phyloP scores from a whole-genome alignment of 2,888 invertebrate genomes.

The Leucania comma region DNA sequence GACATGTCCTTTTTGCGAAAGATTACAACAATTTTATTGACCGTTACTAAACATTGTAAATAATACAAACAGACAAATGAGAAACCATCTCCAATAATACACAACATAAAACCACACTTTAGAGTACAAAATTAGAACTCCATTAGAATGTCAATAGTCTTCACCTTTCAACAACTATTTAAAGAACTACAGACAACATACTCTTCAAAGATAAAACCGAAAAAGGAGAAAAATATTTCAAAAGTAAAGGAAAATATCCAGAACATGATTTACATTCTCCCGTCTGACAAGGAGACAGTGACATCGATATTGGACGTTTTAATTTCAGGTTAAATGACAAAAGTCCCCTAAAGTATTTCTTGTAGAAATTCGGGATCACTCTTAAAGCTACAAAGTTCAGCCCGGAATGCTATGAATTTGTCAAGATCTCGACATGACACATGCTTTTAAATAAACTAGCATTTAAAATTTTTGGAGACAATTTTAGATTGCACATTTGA shows the following conservation, averaged over 20 bases:
- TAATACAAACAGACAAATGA: neutral
- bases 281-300: constrained; percentile 78
- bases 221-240: constrained; percentile 59
- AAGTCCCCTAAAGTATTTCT: constrained; percentile 80
- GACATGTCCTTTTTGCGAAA: neutral
- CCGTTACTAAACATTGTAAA: neutral
- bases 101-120: constrained; percentile 30
- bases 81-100: constrained; percentile 24
- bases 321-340: constrained; percentile 89
- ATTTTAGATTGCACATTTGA: constrained; percentile 36
- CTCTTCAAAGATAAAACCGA: constrained; percentile 11
- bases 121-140: constrained; percentile 74
- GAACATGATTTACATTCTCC: constrained; percentile 78
- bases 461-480: constrained; percentile 36
- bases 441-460: constrained; percentile 65
- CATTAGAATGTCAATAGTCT: constrained; percentile 77
- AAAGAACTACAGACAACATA: constrained; percentile 49
- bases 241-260: constrained; percentile 73
- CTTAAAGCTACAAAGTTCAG: constrained; percentile 64
- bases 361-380: constrained; percentile 72
- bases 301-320: constrained; percentile 88
- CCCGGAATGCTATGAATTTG: constrained; percentile 75
- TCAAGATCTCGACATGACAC: constrained; percentile 73
- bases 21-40: neutral
- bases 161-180: constrained; percentile 66